Evolutionary conservation across 2,888 invertebrate species (phyloP).

Genomic region (Dolichopus griseipennis): DNA sequence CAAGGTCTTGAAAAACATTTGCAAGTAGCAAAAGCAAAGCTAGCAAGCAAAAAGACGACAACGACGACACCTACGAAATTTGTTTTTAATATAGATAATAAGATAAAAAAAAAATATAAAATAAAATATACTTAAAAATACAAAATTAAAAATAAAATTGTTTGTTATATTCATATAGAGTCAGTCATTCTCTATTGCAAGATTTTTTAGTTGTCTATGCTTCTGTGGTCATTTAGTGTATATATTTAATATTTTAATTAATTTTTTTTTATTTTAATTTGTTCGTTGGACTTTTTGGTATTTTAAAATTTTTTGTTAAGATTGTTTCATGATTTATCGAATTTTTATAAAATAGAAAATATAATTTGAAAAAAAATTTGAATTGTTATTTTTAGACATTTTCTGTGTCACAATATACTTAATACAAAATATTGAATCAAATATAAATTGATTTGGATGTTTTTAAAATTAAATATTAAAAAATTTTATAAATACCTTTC

Average conservation of each 20-base stretch:
- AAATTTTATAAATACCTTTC: constrained; percentile 57
- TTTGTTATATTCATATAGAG: too few species aligned
- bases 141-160: too few species aligned
- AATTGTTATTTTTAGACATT: constrained; percentile 8
- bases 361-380: constrained; percentile 9
- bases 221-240: too few species aligned
- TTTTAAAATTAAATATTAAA: neutral
- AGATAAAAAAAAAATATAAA: neutral
- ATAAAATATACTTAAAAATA: too few species aligned
- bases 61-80: constrained; percentile 1
- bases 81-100: neutral
- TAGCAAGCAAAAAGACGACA: neutral
- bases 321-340: too few species aligned
- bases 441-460: neutral
- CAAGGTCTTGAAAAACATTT: neutral
- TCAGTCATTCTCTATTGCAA: too few species aligned
- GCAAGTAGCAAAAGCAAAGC: neutral
- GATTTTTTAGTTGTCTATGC: too few species aligned
- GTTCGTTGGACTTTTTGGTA: too few species aligned
- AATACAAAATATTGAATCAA: neutral
- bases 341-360: neutral
- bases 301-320: too few species aligned
- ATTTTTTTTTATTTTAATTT: too few species aligned
- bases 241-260: too few species aligned
- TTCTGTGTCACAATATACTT: too few species aligned